Base-by-base conservation (phyloP, 2,113 vertebrate genomes). In the Vimba vimba region DNA sequence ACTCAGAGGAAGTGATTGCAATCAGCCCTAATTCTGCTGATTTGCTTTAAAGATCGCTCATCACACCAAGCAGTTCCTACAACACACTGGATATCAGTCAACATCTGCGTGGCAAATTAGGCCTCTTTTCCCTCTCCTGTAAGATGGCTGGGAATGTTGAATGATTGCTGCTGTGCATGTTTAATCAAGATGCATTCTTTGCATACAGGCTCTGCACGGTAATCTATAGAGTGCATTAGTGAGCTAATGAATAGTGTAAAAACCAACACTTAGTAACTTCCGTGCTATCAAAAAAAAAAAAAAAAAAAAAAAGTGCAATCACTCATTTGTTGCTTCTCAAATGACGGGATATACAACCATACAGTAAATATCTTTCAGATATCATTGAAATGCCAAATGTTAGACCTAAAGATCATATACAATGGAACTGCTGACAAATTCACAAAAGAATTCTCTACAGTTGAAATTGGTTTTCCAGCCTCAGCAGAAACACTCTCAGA, bases 11-110 rank as follows among this genome's bases (percentile, higher is more conserved):
- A 85, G 85, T 91, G 90, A 91, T 91, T 91, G 91, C 91, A 91
- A 91, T 90, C 89, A 91, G 86, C 68, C 83, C 25, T 91, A 87
- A 90, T 91, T 91, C 86, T 89, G 79, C 87, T 86, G 85, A 91
- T 90, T 89, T 89, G 76, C 69, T 86, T 85, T 89, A 86, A 89
- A 86, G 88, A 89, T 80, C 75, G 68, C 85, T 88, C 75, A 83
- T 90, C 85, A 88, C 57, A 27, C 45, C 59, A 82, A 83, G 82
- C 82, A 73, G 85, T 82, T 75, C 82, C 86, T 52, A 84, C 36
- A 57, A 76, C n/a, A 73, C 85, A 71, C 81, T 86, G 60, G 83
- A 85, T 86, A 83, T 80, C 68, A 87, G 86, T 88, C 84, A 89
- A 87, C 89, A 92, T 90, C 90, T 90, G 88, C 57, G 59, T 83